Evolutionary conservation across 1,140 invertebrate species (phyloP).

Genomic region (Delia radicum): DNA sequence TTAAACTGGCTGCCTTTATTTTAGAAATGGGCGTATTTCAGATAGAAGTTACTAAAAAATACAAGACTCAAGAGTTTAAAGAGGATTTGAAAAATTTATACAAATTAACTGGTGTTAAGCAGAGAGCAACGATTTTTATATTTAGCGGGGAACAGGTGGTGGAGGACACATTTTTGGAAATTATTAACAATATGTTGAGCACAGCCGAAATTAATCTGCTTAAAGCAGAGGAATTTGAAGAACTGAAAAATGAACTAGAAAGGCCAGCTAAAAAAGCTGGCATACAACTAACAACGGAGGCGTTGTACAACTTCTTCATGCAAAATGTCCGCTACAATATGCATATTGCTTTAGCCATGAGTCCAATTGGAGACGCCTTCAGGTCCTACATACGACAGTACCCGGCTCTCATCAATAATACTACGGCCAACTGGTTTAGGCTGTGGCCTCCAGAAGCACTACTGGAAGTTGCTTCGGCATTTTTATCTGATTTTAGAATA

Average conservation of each 20-base stretch:
- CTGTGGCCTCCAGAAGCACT: constrained; percentile 86
- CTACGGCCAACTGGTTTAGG: constrained; percentile 86
- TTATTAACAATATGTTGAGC: constrained; percentile 84
- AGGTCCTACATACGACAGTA: constrained; percentile 80
- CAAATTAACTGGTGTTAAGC: constrained; percentile 69
- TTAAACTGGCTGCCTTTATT: constrained; percentile 74
- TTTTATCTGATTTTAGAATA: constrained; percentile 67
- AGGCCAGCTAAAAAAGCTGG: constrained; percentile 67
- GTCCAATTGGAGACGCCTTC: constrained; percentile 77
- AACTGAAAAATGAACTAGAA: constrained; percentile 71
- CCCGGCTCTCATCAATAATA: constrained; percentile 80
- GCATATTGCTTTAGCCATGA: constrained; percentile 82
- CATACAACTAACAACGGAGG: constrained; percentile 66
- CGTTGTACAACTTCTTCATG: constrained; percentile 73
- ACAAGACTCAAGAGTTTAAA: constrained; percentile 73
- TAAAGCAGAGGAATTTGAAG: constrained; percentile 82
- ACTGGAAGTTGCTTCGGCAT: constrained; percentile 76
- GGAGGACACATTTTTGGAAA: constrained; percentile 81
- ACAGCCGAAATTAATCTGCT: constrained; percentile 83
- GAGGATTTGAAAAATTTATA: constrained; percentile 82
- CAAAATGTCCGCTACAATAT: constrained; percentile 74
- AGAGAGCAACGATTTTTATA: constrained; percentile 74
- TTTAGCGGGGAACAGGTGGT: constrained; percentile 82
- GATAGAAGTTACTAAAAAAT: constrained; percentile 76
- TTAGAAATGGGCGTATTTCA: constrained; percentile 75